These are phyloP conservation scores for Trachelipus rathkii DNA, from an alignment of 1,140 invertebrate species.

Conservation along the genomic window DNA sequence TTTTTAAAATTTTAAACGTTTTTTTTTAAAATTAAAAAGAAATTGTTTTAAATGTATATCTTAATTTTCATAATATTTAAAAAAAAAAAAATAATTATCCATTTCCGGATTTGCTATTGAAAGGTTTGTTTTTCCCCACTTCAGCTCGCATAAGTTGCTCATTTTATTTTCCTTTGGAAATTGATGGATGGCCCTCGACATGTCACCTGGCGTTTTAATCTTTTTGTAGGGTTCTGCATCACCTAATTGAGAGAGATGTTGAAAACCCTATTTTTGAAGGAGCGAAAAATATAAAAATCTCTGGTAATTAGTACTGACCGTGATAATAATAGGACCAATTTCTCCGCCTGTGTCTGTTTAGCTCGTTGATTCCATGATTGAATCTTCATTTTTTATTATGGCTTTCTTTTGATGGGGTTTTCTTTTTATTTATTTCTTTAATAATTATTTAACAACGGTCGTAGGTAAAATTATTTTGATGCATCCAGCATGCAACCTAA, in stretches of 20 bases:
- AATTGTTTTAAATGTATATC: too few species aligned
- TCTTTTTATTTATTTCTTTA: not conserved
- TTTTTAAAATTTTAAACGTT: too few species aligned
- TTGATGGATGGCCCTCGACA: not conserved
- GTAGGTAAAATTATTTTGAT: not conserved
- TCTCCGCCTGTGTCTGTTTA: slow-evolving; percentile 2
- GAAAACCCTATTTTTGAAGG: not conserved
- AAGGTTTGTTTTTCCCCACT: not conserved
- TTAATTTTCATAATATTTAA: too few species aligned
- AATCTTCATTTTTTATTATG: not conserved
- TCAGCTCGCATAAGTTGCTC: not conserved
- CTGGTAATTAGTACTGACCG: not conserved
- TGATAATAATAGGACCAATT: not conserved
- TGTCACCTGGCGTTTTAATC: not conserved
- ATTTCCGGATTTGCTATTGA: too few species aligned
- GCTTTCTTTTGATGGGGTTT: slow-evolving; percentile 3
- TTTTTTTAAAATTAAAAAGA: too few species aligned
- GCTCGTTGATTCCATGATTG: not conserved
- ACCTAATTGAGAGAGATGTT: not conserved
- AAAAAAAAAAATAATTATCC: too few species aligned
- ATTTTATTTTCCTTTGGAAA: not conserved
- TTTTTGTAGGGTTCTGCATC: not conserved
- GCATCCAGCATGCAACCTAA: slow-evolving; percentile 6
- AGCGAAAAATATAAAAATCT: not conserved
- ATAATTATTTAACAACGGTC: not conserved